Evolutionary conservation across 2,113 vertebrate species (phyloP).

Genomic region (Planiliza haematocheilus): DNA sequence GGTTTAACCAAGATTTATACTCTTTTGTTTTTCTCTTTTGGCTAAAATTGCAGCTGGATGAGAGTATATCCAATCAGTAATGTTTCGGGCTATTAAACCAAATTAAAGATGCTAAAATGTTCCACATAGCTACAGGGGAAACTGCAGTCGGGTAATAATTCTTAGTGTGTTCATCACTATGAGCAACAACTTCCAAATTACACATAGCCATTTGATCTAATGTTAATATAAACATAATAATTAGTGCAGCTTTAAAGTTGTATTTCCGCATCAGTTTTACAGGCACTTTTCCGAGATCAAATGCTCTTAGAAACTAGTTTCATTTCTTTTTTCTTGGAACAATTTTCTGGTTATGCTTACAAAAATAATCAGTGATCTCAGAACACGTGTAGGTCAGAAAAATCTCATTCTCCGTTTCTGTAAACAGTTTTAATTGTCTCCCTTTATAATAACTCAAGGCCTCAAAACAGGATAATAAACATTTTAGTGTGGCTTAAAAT

Average conservation of each 20-base stretch:
- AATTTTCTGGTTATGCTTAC: not conserved
- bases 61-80: constrained; percentile 4
- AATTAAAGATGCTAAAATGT: constrained; percentile 9
- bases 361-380: not conserved
- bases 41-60: not conserved
- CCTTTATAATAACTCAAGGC: not conserved
- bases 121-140: constrained; percentile 1
- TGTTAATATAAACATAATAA: constrained; percentile 8
- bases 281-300: not conserved
- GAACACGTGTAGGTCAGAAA: not conserved
- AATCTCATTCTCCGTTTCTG: not conserved
- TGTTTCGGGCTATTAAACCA: constrained; percentile 11
- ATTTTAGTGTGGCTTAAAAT: no score
- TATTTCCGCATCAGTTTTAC: constrained; percentile 5
- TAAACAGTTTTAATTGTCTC: constrained; percentile 12
- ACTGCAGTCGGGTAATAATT: not conserved
- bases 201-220: constrained; percentile 1
- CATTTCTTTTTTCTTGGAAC: not conserved
- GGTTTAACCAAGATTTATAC: no score
- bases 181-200: constrained; percentile 13
- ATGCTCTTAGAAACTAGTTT: not conserved
- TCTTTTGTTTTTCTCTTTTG: no score
- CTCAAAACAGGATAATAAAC: not conserved
- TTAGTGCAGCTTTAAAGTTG: constrained; percentile 14
- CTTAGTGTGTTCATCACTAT: not conserved